These are phyloP conservation scores for Acanthoscelides obtectus DNA, from an alignment of 2,888 invertebrate species.

Conservation along the genomic window DNA sequence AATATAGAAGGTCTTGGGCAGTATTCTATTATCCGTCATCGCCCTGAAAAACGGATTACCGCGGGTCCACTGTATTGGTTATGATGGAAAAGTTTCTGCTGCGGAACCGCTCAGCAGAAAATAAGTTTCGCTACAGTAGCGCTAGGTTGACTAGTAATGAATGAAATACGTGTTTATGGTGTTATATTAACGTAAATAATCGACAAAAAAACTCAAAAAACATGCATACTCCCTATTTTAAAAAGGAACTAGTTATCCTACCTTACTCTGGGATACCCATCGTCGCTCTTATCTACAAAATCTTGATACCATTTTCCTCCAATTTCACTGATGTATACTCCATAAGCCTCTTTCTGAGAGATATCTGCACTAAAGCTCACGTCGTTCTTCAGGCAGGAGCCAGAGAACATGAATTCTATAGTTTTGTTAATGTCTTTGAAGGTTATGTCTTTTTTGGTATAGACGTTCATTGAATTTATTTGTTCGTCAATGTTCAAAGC, in stretches of 20 bases:
- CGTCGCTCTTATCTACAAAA: slow-evolving; percentile 51
- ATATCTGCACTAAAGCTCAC: slow-evolving; percentile 3
- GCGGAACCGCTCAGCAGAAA: too few relatives aligned
- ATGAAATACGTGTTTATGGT: too few relatives aligned
- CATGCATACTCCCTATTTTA: not conserved
- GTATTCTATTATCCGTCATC: too few relatives aligned
- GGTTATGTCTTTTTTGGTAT: slow-evolving; percentile 13
- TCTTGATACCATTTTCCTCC: slow-evolving; percentile 41
- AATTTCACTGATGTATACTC: slow-evolving; percentile 21
- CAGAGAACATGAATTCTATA: slow-evolving; percentile 11
- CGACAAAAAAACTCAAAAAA: not conserved
- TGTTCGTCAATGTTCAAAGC: slow-evolving; percentile 1
- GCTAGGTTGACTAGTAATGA: too few relatives aligned
- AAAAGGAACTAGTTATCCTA: slow-evolving; percentile 29
- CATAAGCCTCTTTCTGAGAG: slow-evolving; percentile 21
- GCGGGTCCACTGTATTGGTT: too few relatives aligned
- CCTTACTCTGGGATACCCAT: slow-evolving; percentile 55
- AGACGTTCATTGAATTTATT: slow-evolving; percentile 7
- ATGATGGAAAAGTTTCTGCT: too few relatives aligned
- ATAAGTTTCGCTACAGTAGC: too few relatives aligned
- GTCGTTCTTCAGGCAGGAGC: not conserved
- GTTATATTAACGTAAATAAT: too few relatives aligned
- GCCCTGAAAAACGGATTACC: too few relatives aligned
- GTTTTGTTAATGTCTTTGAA: slow-evolving; percentile 2
- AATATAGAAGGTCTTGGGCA: too few relatives aligned